Base-by-base conservation (phyloP, 1,140 invertebrate genomes). In the Myzus persicae region DNA sequence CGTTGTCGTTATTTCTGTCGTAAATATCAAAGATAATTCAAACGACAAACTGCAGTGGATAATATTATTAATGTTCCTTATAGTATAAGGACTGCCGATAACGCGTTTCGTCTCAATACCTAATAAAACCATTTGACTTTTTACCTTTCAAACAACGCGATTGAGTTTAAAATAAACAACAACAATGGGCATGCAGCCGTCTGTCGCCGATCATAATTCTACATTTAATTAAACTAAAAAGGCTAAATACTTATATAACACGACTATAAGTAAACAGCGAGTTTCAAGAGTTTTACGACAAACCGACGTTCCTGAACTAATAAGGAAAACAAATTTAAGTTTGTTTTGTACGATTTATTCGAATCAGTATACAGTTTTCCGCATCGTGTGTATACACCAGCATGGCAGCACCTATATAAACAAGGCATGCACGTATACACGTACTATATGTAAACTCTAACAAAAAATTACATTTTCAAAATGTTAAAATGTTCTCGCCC, bases 1-100 rank as follows among this genome's bases (percentile, higher is more conserved):
- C 59, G 31, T 51, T 51, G 46, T 89, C 46, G 46, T 89, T 51
- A 51, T 89, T 51, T 18, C 87, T 54, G 36, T 89, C 87, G 46
- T 89, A 89, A 89, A 89, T 51, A 89, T 89, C 87, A 89, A 89
- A 89, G 87, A 89, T 89, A 89, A 51, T 38, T 51, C 36, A 89
- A 89, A 48, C 59, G 31, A 67, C 59, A 67, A 31, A 67, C 59
- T 67, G 59, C 85, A 46, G 85, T 48, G 46, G n/a, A 36, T 48
- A 88, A 36, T 48, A 88, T 67, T 67, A 88, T 88, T 48, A 88
- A 88, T 48, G 46, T 88, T 38, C 11, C n/a, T 46, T 46, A 38
- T 82, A 82, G 46, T 36, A 87, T 7, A 84, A 31, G 24, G 9
- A 85, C 42, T 40, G 40, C 14, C 26, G 31, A 87, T 87, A 42